Base-by-base conservation (phyloP, 92 coral and sea anemone species). In the Diadumene lineata region DNA sequence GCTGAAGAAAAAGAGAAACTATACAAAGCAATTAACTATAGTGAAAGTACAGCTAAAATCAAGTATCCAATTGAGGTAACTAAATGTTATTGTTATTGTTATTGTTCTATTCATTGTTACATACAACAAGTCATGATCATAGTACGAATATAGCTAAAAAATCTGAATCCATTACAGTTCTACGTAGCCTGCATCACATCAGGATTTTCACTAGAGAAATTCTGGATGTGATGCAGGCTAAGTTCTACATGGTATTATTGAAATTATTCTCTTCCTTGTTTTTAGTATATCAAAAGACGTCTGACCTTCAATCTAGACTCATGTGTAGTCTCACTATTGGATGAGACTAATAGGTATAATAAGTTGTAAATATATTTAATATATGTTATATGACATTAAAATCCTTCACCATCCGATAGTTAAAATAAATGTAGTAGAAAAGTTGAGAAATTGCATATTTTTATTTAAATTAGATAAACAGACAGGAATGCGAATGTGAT, bases 1-100 rank as follows among this genome's bases (percentile, higher is more conserved):
- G 80, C 82, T 7, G 92, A 82, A 44, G 98, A 94, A 68, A 92
- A 94, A 60, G 92, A 92, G 15, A 92, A 88, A 68, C 73, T 94
- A 34, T 94, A 92, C 79, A 82, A 87, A 29, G 98, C 97, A 10
- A 90, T 94, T 21, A 93, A 94, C 69, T 94, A 94, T 79, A 86
- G 83, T 63, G 98, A 94, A 80, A 91, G 60, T 65, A 83, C 77
- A 21, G 79, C 73, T 23, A 88, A 85, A 0, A 79, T 87, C 15
- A 81, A 88, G 60, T 94, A 94, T 60, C 96, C 98, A 11, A 80
- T 61, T 21, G 94, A 94, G 96, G 98, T 94, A 56, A n/a, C n/a
- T n/a, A n/a, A n/a, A n/a, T n/a, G n/a, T n/a, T n/a, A n/a, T n/a
- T n/a, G n/a, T n/a, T n/a, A n/a, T n/a, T n/a, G n/a, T n/a, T n/a